Base-by-base conservation (phyloP, 2,113 vertebrate species). In the Pteronura brasiliensis region DNA sequence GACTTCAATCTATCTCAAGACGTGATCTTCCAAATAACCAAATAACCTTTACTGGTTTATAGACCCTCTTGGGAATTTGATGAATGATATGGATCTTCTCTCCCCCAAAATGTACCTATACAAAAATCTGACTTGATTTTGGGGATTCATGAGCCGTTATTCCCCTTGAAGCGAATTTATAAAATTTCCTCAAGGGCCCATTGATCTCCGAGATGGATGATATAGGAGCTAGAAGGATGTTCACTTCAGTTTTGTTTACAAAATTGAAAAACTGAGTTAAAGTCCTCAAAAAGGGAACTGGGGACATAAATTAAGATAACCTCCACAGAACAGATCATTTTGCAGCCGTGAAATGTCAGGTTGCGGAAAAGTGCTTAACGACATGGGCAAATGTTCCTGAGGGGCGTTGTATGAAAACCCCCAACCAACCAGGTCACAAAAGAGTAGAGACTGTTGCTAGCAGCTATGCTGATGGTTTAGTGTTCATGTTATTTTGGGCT, bases 21-120 rank as follows among this genome's bases (percentile, higher is more conserved):
- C 9, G 9, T 25, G 88, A 93, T 77, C 96, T 95, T 74, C 88
- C 34, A 49, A 92, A 65, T 61, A 67, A 47, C 14, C 25, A 55
- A 89, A 59, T 44, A 59, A 71, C n/a, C 20, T 71, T 93, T n/a
- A 44, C 21, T 72, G 49, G 57, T 77, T 88, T 49, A n/a, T 17
- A 84, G 61, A 39, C 39, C 8, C 34, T 59, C 91, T 88, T 9
- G 52, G 81, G 57, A 91, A 49, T 12, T 2, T n/a, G 15, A 71
- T 17, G 36, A 63, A 57, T n/a, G 20, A 13, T 44, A 3, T 2
- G 3, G 49, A 18, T 84, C 47, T 86, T 77, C 25, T 63, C 20
- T 90, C 10, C 47, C 49, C 12, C 13, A 13, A 57, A 71, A 93
- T 9, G 18, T 17, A 29, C 17, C 6, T 7, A 29, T 21, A 39